These are phyloP conservation scores for Trachops cirrhosus DNA, from an alignment of 2,797 vertebrate genomes.

Conservation along the genomic window DNA sequence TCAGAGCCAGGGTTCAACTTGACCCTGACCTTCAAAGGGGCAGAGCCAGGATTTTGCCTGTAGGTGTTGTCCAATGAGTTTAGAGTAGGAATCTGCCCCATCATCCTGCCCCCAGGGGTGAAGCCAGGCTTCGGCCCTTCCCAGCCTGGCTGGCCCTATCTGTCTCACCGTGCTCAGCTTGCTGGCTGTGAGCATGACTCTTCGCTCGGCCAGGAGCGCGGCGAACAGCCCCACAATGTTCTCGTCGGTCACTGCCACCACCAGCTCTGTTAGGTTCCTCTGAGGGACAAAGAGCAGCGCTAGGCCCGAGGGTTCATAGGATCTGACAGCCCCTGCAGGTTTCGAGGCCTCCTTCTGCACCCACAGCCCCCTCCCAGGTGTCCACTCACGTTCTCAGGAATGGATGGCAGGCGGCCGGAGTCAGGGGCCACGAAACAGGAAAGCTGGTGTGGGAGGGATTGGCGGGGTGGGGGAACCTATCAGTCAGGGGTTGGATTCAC, in stretches of 20 bases:
- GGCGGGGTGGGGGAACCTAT: neutral
- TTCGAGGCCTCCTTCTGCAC: neutral
- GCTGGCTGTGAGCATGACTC: slow-evolving; percentile 89
- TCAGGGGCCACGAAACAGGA: slow-evolving; percentile 92
- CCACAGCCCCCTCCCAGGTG: neutral
- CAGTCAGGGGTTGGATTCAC: neutral
- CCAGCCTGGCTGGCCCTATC: neutral
- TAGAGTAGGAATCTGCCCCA: neutral
- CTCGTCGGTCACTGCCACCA: slow-evolving; percentile 90
- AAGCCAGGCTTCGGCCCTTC: neutral
- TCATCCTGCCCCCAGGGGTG: neutral
- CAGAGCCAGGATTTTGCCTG: neutral
- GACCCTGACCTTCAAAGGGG: neutral
- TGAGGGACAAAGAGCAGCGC: slow-evolving; percentile 63
- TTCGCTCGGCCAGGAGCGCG: slow-evolving; percentile 92
- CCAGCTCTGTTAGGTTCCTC: slow-evolving; percentile 94
- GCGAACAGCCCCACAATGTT: slow-evolving; percentile 91
- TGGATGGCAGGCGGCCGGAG: slow-evolving; percentile 87
- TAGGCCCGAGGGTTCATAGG: neutral
- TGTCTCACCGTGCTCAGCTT: slow-evolving; percentile 94
- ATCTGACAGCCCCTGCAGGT: neutral
- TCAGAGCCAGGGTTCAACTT: neutral
- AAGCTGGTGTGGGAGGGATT: slow-evolving; percentile 79
- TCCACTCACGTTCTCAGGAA: slow-evolving; percentile 92
- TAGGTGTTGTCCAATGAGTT: neutral